Base-by-base conservation (phyloP, 2,113 vertebrate species). In the Piprites chloris region DNA sequence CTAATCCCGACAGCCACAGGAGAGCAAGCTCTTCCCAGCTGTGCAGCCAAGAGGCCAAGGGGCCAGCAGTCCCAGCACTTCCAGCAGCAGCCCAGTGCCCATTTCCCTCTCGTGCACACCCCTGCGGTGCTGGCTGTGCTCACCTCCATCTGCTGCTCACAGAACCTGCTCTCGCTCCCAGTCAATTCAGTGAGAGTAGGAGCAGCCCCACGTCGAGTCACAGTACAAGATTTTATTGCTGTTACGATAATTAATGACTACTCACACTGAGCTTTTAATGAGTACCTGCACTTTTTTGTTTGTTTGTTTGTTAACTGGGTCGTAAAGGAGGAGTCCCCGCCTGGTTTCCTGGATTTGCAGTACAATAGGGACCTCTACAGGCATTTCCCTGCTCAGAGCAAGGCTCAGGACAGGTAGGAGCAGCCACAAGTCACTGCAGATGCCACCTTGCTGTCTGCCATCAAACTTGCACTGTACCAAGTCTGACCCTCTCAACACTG, bases 331-430 rank as follows among this genome's bases (percentile, higher is more conserved):
- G 74, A 82, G 67, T 24, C 56, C 56, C 21, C 39, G 8, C 3
- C 17, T 2, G 11, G 33, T 83, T 77, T 71, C 85, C 75, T 9
- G 75, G n/a, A 89, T 91, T 93, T 87, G 41, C 11, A 41, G 88
- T 77, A 67, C 96, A 88, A 83, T 1, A 90, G 95, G 75, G 96
- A 96, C 95, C 87, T 95, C 95, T 96, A 56, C 50, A 96, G 95
- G 95, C 24, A 0, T 23, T 27, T 56, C 35, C 35, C 59, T 44
- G 46, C 14, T 27, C 33, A 2, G 0, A 85, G 44, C 62, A 61
- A 61, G 49, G 74, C 55, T 37, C 20, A 9, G 4, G 15, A 42
- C 9, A 15, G 1, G 4, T 3, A 12, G 0, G 6, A 82, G 67
- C 58, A 79, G 83, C 50, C 33, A 33, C 5, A 4, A 5, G 15